These are phyloP conservation scores for Odontocerum albicorne DNA, from an alignment of 2,888 invertebrate genomes.

Conservation along the genomic window DNA sequence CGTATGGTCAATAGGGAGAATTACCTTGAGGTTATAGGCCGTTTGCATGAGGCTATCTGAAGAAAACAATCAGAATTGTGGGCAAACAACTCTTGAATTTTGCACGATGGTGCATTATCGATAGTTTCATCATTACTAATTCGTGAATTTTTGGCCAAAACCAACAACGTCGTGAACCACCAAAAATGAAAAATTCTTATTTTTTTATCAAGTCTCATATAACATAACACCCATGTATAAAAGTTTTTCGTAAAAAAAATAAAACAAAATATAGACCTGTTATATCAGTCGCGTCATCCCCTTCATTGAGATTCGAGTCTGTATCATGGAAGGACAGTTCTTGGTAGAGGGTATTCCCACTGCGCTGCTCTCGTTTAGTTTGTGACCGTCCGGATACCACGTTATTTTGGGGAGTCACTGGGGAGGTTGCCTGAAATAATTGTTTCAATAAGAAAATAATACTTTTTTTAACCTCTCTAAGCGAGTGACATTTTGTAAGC, in stretches of 20 bases:
- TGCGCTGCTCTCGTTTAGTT: conserved; percentile 83
- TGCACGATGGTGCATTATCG: too few relatives aligned
- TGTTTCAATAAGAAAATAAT: not conserved
- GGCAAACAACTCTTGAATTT: too few relatives aligned
- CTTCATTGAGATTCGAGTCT: conserved; percentile 82
- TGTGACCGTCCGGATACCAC: conserved; percentile 60
- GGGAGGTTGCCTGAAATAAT: conserved; percentile 32
- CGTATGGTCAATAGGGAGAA: too few relatives aligned
- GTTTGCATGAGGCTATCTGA: too few relatives aligned
- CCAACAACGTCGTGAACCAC: too few relatives aligned
- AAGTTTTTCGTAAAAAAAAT: not conserved
- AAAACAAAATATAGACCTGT: conserved; percentile 67
- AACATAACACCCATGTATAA: too few relatives aligned
- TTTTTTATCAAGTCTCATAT: too few relatives aligned
- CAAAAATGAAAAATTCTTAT: too few relatives aligned
- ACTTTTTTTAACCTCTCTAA: not conserved
- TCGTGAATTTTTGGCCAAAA: not conserved
- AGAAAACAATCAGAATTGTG: too few relatives aligned
- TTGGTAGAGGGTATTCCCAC: conserved; percentile 89
- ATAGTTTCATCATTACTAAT: too few relatives aligned
- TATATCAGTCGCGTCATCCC: conserved; percentile 75
- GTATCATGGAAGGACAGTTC: conserved; percentile 93
- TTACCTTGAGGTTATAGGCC: too few relatives aligned
- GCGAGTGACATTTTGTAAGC: too few relatives aligned
- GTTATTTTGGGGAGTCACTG: conserved; percentile 44